Evolutionary conservation across 1,140 invertebrate genomes (phyloP), one percentile per base, ranked within the genome.

Genomic region (Rhagoletis zephyria): DNA sequence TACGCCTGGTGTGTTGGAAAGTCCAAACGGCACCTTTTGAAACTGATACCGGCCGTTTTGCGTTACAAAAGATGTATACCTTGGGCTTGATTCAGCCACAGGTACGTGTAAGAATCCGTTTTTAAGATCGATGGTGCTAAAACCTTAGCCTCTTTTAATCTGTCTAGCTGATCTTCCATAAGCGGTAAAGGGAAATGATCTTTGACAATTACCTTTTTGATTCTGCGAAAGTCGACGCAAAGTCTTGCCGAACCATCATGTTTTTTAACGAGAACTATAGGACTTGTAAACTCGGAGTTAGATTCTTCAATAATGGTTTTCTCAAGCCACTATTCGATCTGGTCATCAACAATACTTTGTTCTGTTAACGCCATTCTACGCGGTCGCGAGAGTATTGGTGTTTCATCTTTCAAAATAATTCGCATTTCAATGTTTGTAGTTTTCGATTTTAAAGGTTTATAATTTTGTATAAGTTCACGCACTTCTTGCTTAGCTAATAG

Each of bases 261-360:
- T 90, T 90, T 85, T 87, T 89, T 59, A 1, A 89, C 89, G 12
- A 91, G 64, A 12, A 90, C 89, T 1, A 91, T 74, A 1, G 88
- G 88, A 70, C 89, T 90, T 14, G 87, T 42, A 85, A 74, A 89
- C 42, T 88, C 89, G n/a, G 88, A 91, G 30, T 70, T 89, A 74
- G 89, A 89, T 9, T 87, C 77, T 64, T 87, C 61, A 42, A 91
- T 89, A 1, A 91, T 88, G 3, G 88, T 88, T 5, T 89, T 70
- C 3, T 89, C n/a, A 9, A 90, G 85, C 30, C 30, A 30, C 30
- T 30, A 30, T 30, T 30, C 30, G 30, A 30, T 30, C 30, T 30
- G 30, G 30, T 30, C 30, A 30, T 30, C 30, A 30, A 30, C 30
- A 30, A 30, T 30, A 30, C 30, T 30, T 30, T 30, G 30, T 30